Evolutionary conservation across 2,113 vertebrate species (phyloP).

Genomic region (Megaptera novaeangliae): DNA sequence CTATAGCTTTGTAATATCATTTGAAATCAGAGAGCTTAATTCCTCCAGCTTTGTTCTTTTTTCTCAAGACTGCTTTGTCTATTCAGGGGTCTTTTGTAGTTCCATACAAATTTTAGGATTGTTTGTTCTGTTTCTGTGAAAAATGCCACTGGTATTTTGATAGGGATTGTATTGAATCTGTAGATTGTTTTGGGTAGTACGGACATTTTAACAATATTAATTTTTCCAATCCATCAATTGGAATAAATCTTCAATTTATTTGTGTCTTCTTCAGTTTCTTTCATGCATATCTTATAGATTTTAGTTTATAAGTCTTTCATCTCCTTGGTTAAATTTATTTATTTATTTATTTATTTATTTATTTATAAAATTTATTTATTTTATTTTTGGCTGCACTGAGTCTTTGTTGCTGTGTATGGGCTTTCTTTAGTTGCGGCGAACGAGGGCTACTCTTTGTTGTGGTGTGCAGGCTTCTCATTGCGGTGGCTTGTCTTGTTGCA

Average conservation of each 20-base stretch:
- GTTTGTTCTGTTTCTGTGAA: background rate
- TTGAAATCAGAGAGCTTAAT: background rate
- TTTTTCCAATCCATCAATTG: too few species aligned
- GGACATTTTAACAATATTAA: background rate
- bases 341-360: too few species aligned
- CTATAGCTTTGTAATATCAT: background rate
- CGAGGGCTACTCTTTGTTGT: accelerated
- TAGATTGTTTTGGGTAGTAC: background rate
- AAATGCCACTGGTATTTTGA: background rate
- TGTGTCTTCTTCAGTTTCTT: background rate
- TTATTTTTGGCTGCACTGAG: too few species aligned
- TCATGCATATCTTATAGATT: background rate
- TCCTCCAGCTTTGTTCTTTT: background rate
- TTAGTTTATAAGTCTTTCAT: background rate
- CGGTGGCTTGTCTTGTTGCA: accelerated
- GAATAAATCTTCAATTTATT: background rate
- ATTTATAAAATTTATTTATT: too few species aligned
- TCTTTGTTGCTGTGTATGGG: too few species aligned
- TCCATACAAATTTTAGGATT: background rate
- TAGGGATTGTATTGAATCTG: background rate
- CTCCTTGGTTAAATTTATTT: background rate
- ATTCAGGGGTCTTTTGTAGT: background rate
- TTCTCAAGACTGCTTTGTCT: background rate
- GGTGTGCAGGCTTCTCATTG: too few species aligned
- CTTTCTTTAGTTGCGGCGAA: accelerated